phyloP scores from a whole-genome alignment of 2,113 vertebrate genomes.

The Sebastes schlegelii region DNA sequence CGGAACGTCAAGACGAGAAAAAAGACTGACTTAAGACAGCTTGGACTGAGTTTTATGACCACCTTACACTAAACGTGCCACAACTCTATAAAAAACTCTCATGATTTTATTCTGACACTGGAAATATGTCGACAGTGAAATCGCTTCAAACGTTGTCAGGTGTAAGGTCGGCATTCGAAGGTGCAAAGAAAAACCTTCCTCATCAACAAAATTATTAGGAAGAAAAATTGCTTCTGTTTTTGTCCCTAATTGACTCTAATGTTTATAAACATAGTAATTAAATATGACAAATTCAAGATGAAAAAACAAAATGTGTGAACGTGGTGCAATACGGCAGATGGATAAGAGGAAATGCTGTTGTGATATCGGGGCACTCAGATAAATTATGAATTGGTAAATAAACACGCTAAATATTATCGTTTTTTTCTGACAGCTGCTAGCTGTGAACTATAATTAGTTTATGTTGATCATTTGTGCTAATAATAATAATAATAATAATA shows the following conservation, averaged over 20 bases:
- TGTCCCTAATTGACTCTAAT: conserved; percentile 4
- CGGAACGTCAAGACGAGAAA: too few species aligned
- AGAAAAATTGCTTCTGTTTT: conserved; percentile 38
- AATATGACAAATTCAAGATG: conserved; percentile 44
- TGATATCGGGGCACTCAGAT: conserved; percentile 1
- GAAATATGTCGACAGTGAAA: too few species aligned
- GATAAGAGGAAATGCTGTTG: conserved; percentile 8
- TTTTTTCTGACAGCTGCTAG: conserved; percentile 6
- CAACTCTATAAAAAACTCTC: too few species aligned
- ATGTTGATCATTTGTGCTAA: conserved; percentile 1
- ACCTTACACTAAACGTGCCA: too few species aligned
- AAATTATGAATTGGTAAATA: conserved; percentile 24
- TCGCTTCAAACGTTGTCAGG: too few species aligned
- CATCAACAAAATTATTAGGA: neutral
- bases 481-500: neutral
- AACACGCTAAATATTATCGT: conserved; percentile 34
- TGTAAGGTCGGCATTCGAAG: too few species aligned
- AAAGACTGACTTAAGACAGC: too few species aligned
- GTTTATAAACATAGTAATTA: conserved; percentile 7
- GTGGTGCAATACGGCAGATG: conserved; percentile 16
- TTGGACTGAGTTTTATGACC: too few species aligned
- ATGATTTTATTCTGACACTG: too few species aligned
- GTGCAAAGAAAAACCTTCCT: too few species aligned
- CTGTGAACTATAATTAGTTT: conserved; percentile 10
- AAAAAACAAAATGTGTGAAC: conserved; percentile 31